Evolutionary conservation across 2,888 invertebrate species (phyloP), one percentile per base, ranked within the genome.

Genomic region (Lacanobia oleracea): DNA sequence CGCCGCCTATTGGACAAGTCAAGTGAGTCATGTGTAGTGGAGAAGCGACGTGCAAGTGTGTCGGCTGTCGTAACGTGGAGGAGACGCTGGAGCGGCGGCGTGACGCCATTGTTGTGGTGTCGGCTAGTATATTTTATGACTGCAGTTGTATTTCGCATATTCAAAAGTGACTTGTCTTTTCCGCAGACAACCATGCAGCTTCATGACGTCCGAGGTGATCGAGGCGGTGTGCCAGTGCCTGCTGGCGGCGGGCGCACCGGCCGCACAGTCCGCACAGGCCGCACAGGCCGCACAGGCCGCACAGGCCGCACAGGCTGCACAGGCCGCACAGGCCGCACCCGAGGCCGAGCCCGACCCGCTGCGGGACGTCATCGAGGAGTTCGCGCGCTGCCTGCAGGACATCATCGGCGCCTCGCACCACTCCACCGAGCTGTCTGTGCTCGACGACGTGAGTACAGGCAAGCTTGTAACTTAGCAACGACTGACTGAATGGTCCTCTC

Each of bases 161-260:
- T 37, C 10, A 5, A 43, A 54, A 61, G 14, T 8, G 50, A 3
- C 3, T 45, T 27, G 1, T 4, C 7, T 57, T 6, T 1, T 16
- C 1, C 21, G 18, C 18, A 98, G 98, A 87, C 97, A 97, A 94
- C 98, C 99, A 16, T 98, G 98, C 94, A 98, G 98, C 88, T 99
- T 98, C 93, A 98, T 99, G 93, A 99, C 99, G 1, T 97, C 98
- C 65, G 99, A 99, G 91, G 99, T 99, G 54, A 98, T 99, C 21
- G 99, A 99, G 92, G 99, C 99, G 65, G 99, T 99, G 16, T 98
- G 99, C 89, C 98, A 99, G 90, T 99, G 99, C 93, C 96, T 99
- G 91, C 96, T 99, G 89, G 99, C 99, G n/a, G 98, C 99, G 90
- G 97, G 97, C 60, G 98, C n/a, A n/a, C n/a, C n/a, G n/a, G n/a